Conservation (phyloP, 2,113 vertebrate genomes). For the Scolopax mira region DNA sequence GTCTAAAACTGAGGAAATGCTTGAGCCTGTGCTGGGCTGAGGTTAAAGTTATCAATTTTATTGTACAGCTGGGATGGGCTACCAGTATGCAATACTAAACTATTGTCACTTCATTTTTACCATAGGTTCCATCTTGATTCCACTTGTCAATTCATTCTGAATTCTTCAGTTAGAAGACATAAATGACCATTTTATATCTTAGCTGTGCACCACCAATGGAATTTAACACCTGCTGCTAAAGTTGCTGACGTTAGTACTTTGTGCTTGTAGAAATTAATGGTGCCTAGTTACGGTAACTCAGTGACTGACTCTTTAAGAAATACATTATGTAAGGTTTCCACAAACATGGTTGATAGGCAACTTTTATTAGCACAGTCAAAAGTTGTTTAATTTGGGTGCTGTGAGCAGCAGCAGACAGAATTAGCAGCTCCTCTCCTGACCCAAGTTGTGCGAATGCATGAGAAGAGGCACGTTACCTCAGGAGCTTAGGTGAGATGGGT, state of each 20-base stretch:
- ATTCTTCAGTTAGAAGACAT: neutral
- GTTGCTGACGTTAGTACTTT: neutral
- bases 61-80: neutral
- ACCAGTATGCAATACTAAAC: neutral
- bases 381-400: neutral
- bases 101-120: neutral
- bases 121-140: neutral
- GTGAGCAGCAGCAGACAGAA: neutral
- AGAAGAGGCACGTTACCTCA: fast-evolving
- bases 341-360: neutral
- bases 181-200: neutral
- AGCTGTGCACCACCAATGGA: neutral
- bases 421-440: neutral
- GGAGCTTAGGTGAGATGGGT: neutral
- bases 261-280: neutral
- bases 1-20: neutral
- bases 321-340: neutral
- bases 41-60: neutral
- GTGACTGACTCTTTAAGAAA: neutral
- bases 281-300: neutral
- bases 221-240: neutral
- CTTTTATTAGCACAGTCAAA: neutral
- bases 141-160: neutral
- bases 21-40: neutral
- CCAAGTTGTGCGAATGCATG: neutral